These are phyloP conservation scores for Oreotrochilus melanogaster DNA, from an alignment of 2,113 vertebrate species.

Conservation along the genomic window DNA sequence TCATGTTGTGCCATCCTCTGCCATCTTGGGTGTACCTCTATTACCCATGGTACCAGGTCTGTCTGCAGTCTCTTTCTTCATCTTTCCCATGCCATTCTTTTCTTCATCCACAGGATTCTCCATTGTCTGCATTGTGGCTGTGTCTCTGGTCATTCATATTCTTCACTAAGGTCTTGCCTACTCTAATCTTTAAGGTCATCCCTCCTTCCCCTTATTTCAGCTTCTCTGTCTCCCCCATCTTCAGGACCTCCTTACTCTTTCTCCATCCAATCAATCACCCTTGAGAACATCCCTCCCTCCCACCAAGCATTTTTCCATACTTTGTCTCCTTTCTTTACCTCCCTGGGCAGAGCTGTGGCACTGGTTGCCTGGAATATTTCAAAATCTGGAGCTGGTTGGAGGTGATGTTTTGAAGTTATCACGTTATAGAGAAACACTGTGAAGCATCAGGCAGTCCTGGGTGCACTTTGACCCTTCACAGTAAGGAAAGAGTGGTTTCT, in stretches of 20 bases:
- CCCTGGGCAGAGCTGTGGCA: not conserved
- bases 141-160: not conserved
- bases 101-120: not conserved
- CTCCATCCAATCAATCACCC: not conserved
- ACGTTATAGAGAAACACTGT: not conserved
- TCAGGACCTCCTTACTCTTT: not conserved
- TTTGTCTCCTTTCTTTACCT: not conserved
- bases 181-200: not conserved
- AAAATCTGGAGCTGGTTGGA: not conserved
- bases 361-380: not conserved
- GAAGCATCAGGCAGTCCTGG: not conserved
- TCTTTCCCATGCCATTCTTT: not conserved
- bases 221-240: not conserved
- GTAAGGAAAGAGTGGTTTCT: constrained; percentile 13
- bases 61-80: not conserved
- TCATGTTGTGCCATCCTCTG: not conserved
- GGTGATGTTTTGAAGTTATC: not conserved
- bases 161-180: not conserved
- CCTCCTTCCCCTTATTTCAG: not conserved
- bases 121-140: not conserved
- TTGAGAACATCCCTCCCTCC: not conserved
- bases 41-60: not conserved
- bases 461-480: not conserved
- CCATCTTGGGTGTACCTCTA: not conserved
- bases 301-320: not conserved